Conservation (phyloP, 2,113 vertebrate genomes). For the Campylorhamphus procurvoides region DNA sequence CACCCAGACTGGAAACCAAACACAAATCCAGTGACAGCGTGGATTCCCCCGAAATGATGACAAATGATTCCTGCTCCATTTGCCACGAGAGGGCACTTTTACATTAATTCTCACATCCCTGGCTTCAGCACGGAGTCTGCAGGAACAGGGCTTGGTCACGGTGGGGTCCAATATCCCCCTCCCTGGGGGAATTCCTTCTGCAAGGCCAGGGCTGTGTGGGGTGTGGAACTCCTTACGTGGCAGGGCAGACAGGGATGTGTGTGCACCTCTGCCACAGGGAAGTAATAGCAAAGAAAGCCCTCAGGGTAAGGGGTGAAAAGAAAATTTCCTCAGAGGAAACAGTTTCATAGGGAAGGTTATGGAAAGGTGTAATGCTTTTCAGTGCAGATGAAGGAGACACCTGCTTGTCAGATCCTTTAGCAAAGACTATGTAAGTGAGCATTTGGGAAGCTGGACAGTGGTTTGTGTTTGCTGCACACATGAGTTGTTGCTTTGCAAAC, state of each 20-base stretch:
- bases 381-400: background rate
- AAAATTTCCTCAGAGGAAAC: background rate
- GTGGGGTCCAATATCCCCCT: background rate
- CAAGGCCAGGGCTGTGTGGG: background rate
- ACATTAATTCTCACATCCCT: background rate
- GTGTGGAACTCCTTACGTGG: background rate
- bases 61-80: background rate
- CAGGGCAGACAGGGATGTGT: background rate
- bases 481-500: background rate
- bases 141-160: rapidly evolving
- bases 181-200: background rate
- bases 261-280: background rate
- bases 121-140: background rate
- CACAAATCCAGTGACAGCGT: background rate
- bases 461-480: background rate
- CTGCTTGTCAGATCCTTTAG: background rate
- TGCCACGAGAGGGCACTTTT: constrained; percentile 17
- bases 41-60: background rate
- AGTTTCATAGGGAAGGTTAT: background rate
- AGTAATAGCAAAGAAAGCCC: background rate
- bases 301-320: background rate
- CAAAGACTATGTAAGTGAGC: background rate
- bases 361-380: background rate
- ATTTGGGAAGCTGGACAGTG: background rate
- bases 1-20: background rate